Evolutionary conservation across 2,888 invertebrate species (phyloP), one percentile per base, ranked within the genome.

Genomic region (Malthinus flaveolus): DNA sequence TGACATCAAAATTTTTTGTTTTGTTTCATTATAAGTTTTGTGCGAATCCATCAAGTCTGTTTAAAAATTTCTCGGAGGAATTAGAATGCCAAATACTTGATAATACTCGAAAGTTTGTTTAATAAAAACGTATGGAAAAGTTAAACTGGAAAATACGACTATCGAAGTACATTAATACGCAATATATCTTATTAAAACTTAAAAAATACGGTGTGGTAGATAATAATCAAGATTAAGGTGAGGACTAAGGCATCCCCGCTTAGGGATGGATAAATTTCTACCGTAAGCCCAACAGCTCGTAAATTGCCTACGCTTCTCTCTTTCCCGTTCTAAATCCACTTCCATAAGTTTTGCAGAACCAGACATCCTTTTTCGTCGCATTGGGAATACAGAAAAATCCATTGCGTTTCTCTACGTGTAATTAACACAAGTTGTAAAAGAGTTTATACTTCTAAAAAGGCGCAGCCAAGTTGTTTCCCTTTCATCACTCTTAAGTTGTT

Each of bases 161-260:
- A 23, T 23, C 23, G 23, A 23, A 23, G 23, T 23, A 13, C 13
- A 42, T 42, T 42, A 42, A 42, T 31, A 32, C 46, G 23, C 5
- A 23, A 46, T 46, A 46, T 31, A 46, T 46, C 32, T 46, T 46
- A 46, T n/a, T 46, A 46, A 32, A 46, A 46, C 46, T 32, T 31
- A 32, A 46, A 45, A 46, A 46, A 46, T 46, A 70, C 69, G 56
- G 61, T 64, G 62, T 67, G 42, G 56, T 61, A 67, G 67, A 70
- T 73, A 74, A 74, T 75, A 75, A 76, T 76, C 75, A 75, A 75
- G 74, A 75, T 74, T 74, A 75, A 74, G 71, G 71, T 71, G 70
- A 69, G 70, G 66, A 67, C 66, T 70, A 72, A 68, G 60, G 63
- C 64, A 59, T 39, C 68, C 66, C 68, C 68, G 64, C 63, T 66